Evolutionary conservation across 2,888 invertebrate genomes (phyloP).

Genomic region (Rhimphoctona megacephalus): DNA sequence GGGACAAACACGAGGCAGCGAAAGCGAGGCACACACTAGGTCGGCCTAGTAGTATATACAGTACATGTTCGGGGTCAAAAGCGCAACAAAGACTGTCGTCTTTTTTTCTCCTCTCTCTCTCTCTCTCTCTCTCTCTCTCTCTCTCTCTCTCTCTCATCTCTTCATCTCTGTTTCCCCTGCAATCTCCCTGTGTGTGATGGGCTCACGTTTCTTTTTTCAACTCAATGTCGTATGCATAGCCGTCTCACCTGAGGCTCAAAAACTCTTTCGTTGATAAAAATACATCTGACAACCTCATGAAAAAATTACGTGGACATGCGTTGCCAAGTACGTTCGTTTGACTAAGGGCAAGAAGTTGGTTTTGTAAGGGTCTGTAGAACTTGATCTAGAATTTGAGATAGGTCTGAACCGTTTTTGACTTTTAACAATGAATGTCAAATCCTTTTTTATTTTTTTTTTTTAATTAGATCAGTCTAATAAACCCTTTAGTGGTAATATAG

Average conservation of each 20-base stretch:
- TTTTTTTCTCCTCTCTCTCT: slow-evolving; percentile 65
- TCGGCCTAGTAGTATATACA: slow-evolving; percentile 74
- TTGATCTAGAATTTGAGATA: not conserved
- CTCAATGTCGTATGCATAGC: slow-evolving; percentile 28
- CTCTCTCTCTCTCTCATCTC: no score
- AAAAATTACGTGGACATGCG: not conserved
- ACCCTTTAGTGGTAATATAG: not conserved
- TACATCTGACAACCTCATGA: slow-evolving; percentile 5
- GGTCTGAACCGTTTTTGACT: not conserved
- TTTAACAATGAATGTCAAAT: not conserved
- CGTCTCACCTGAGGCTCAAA: slow-evolving; percentile 38
- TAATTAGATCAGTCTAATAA: not conserved
- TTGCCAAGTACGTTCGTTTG: not conserved
- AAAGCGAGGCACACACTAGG: slow-evolving; percentile 72
- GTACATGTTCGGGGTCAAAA: slow-evolving; percentile 78
- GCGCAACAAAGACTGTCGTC: slow-evolving; percentile 81
- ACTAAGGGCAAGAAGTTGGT: not conserved
- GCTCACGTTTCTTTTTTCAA: slow-evolving; percentile 60
- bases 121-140: no score
- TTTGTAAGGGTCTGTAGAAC: not conserved
- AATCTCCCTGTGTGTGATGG: slow-evolving; percentile 46
- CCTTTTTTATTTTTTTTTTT: no score
- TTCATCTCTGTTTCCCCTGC: slow-evolving; percentile 73
- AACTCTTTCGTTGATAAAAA: slow-evolving; percentile 57
- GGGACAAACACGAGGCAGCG: slow-evolving; percentile 80